These are phyloP conservation scores for Achatina immaculata DNA, from an alignment of 1,140 invertebrate genomes.

Conservation along the genomic window DNA sequence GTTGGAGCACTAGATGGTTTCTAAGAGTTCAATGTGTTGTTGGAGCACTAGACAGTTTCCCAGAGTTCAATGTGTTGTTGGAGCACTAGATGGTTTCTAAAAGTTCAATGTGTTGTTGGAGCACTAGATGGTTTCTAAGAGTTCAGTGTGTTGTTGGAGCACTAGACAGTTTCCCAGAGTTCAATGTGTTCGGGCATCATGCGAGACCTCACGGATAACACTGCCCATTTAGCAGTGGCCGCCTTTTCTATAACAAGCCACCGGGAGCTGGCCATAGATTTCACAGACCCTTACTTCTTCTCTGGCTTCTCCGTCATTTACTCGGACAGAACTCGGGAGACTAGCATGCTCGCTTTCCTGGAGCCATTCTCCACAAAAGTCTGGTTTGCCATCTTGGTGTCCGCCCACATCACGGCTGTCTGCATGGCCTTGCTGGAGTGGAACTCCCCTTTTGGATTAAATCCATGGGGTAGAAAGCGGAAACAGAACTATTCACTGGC, in stretches of 20 bases:
- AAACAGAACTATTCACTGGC: conserved; percentile 88
- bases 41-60: no score
- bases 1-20: no score
- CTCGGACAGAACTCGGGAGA: conserved; percentile 76
- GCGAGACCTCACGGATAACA: conserved; percentile 85
- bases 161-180: no score
- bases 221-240: conserved; percentile 90
- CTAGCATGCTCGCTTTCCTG: conserved; percentile 89
- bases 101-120: no score
- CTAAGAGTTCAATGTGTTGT: no score
- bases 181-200: conserved; percentile 93
- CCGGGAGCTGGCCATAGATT: conserved; percentile 82
- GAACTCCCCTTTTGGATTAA: conserved; percentile 91
- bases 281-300: conserved; percentile 90
- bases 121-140: no score
- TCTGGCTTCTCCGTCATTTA: conserved; percentile 78
- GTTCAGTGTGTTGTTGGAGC: no score
- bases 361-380: conserved; percentile 89
- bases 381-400: conserved; percentile 92
- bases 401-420: conserved; percentile 88
- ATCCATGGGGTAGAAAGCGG: conserved; percentile 93
- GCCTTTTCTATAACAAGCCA: conserved; percentile 85
- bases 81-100: no score
- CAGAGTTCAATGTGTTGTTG: no score
- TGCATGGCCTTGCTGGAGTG: conserved; percentile 93